phyloP scores from a whole-genome alignment of 2,888 invertebrate species.

The Cataglyphis cursor region DNA sequence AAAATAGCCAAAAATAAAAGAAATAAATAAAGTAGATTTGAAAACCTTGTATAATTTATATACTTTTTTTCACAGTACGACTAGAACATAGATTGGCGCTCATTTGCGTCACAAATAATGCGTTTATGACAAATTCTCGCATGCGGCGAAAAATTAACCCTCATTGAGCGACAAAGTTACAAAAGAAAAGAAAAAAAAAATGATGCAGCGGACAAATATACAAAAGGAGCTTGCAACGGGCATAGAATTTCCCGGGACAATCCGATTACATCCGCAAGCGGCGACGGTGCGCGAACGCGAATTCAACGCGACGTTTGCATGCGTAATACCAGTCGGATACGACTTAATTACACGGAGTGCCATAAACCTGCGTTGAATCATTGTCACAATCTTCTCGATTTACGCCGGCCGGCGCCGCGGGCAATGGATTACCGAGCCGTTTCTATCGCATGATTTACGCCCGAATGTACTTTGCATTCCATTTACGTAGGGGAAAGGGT shows the following conservation, averaged over 20 bases:
- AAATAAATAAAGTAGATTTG: background rate
- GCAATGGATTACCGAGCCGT: constrained; percentile 80
- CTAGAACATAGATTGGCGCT: constrained; percentile 14
- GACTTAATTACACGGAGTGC: constrained; percentile 80
- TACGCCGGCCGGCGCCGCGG: constrained; percentile 70
- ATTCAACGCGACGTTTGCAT: constrained; percentile 59
- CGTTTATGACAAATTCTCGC: constrained; percentile 6
- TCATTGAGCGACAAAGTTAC: background rate
- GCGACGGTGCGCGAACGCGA: constrained; percentile 30
- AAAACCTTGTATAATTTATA: background rate
- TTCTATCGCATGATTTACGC: constrained; percentile 80
- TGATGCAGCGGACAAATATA: background rate
- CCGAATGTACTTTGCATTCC: constrained; percentile 80
- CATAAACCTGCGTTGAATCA: constrained; percentile 81
- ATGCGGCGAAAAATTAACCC: constrained; percentile 35
- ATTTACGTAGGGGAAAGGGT: constrained; percentile 66
- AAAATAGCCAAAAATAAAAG: background rate
- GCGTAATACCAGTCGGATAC: constrained; percentile 70
- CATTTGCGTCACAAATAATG: constrained; percentile 11
- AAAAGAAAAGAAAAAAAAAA: background rate
- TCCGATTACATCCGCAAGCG: constrained; percentile 57
- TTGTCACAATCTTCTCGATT: constrained; percentile 81
- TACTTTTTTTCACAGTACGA: constrained; percentile 1
- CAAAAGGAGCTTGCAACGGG: constrained; percentile 18
- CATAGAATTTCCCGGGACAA: constrained; percentile 28